Evolutionary conservation across 2,113 vertebrate species (phyloP).

Genomic region (Xenopus laevis): DNA sequence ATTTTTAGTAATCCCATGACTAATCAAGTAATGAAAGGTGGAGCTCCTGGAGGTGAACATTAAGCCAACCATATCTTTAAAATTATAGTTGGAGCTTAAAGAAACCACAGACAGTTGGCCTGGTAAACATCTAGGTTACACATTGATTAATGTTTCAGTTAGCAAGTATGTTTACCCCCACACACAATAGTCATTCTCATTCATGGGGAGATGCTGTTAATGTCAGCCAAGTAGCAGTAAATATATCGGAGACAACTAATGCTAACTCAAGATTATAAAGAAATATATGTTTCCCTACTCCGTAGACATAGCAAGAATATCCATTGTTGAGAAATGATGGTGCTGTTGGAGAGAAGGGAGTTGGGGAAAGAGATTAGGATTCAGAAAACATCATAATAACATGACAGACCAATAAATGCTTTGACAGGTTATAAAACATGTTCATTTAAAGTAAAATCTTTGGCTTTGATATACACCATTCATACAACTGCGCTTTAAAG

Average conservation of each 20-base stretch:
- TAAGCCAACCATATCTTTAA: conserved; percentile 24
- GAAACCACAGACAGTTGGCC: conserved; percentile 13
- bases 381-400: no score
- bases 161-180: background rate
- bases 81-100: conserved; percentile 31
- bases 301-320: background rate
- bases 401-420: no score
- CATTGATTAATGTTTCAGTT: conserved; percentile 44
- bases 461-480: no score
- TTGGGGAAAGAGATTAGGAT: no score
- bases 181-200: conserved; percentile 1
- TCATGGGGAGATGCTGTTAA: conserved; percentile 26
- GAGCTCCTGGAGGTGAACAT: conserved; percentile 15
- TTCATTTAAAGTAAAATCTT: no score
- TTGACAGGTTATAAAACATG: no score
- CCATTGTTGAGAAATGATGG: background rate
- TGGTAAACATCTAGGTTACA: conserved; percentile 38
- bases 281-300: background rate
- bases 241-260: conserved; percentile 10
- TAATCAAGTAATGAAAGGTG: conserved; percentile 45
- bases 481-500: no score
- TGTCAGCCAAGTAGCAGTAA: conserved; percentile 26
- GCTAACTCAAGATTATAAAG: conserved; percentile 21
- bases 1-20: conserved; percentile 28
- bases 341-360: no score